Evolutionary conservation across 2,113 vertebrate genomes (phyloP), one percentile per base, ranked within the genome.

Genomic region (Urocynchramus pylzowi): DNA sequence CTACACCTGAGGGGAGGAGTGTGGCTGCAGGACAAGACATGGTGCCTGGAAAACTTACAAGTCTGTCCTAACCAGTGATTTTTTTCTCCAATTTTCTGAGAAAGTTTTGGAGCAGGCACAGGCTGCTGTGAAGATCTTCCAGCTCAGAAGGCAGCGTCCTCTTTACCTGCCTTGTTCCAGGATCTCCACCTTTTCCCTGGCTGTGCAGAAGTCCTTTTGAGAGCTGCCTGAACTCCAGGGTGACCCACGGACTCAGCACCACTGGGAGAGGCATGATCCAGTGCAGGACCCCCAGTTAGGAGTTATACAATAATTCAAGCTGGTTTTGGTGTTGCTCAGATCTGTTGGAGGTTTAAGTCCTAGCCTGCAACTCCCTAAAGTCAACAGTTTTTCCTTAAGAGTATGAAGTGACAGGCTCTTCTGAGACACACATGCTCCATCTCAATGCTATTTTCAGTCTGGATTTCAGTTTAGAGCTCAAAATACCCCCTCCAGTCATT

Each of bases 351-450:
- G 19, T 89, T 93, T 68, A 76, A 81, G 64, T 33, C n/a, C 63
- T 20, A 19, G 30, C 31, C 71, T 81, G 18, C 24, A 87, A 71
- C 52, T 56, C 83, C 45, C 21, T 39, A 13, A 82, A 95, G 61
- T 80, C 90, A 87, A 78, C 18, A 78, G 47, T 27, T 26, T 78
- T 81, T 90, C 74, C 75, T 65, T 45, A 49, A 56, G 52, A 33
- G 11, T 23, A 44, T 79, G 59, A 78, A 95, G 59, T 65, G 93
- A 90, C 81, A 93, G 33, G 41, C 35, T 95, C 75, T 96, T 93
- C 80, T 3, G 8, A 94, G 47, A 96, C 45, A 88, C 76, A 57
- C 42, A 65, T 42, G 50, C 68, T 86, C 37, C n/a, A 80, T 61
- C 54, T 93, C 74, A 82, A 61, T 74, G 78, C 15, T 87, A 85